Evolutionary conservation across 2,113 vertebrate species (phyloP).

Genomic region (Noctilio leporinus): DNA sequence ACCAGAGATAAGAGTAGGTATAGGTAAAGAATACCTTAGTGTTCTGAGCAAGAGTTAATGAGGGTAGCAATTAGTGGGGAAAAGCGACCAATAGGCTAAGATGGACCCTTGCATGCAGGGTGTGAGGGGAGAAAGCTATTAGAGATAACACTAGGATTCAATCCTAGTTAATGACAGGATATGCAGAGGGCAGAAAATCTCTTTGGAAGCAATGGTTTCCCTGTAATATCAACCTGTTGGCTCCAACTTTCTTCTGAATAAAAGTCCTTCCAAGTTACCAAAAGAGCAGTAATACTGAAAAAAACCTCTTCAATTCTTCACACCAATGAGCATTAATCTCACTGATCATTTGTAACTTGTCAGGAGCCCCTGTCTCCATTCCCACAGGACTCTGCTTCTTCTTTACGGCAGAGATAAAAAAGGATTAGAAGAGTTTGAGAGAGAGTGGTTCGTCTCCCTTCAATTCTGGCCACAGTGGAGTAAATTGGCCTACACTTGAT

Average conservation of each 20-base stretch:
- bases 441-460: neutral
- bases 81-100: neutral
- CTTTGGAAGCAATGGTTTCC: neutral
- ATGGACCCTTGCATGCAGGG: neutral
- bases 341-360: neutral
- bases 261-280: neutral
- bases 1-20: neutral
- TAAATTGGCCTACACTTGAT: slow-evolving; percentile 28
- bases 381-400: neutral
- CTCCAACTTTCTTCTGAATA: neutral
- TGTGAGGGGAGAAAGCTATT: neutral
- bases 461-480: neutral
- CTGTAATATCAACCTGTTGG: neutral
- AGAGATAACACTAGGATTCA: neutral
- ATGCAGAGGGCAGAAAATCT: neutral
- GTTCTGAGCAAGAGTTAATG: neutral
- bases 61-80: neutral
- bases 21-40: neutral
- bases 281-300: neutral
- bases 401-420: neutral
- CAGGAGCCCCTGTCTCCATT: neutral
- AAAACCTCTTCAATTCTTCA: neutral
- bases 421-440: neutral
- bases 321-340: neutral
- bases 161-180: neutral